These are phyloP conservation scores for Ptilodon capucinus DNA, from an alignment of 2,888 invertebrate genomes.

Conservation along the genomic window DNA sequence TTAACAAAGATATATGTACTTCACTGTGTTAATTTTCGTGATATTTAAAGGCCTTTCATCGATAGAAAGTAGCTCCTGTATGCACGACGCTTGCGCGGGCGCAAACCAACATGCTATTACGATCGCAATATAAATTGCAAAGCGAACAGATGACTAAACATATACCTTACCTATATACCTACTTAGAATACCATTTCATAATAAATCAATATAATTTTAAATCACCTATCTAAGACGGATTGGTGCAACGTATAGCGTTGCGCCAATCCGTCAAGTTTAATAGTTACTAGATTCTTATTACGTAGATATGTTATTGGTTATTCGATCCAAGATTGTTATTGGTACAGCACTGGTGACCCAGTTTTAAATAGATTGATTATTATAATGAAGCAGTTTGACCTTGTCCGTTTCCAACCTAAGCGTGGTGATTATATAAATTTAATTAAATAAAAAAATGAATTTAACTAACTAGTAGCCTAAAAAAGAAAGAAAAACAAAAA, in stretches of 20 bases:
- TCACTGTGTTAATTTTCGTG: slow-evolving; percentile 2
- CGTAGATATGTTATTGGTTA: not conserved
- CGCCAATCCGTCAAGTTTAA: no score
- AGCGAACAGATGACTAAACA: slow-evolving; percentile 13
- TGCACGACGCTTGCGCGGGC: slow-evolving; percentile 17
- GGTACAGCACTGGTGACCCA: no score
- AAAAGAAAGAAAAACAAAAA: slow-evolving; percentile 20
- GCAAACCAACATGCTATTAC: slow-evolving; percentile 22
- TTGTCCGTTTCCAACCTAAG: not conserved
- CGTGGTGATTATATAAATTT: no score
- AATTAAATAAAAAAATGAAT: no score
- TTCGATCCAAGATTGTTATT: not conserved
- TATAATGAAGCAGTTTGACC: not conserved
- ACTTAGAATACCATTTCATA: not conserved
- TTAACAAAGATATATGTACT: no score
- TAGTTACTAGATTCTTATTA: not conserved
- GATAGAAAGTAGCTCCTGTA: slow-evolving; percentile 31
- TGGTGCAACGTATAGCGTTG: not conserved
- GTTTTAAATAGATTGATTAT: not conserved
- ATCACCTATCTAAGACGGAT: not conserved
- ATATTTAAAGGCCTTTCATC: slow-evolving; percentile 8
- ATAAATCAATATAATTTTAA: not conserved
- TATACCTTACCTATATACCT: not conserved
- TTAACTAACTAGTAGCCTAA: no score
- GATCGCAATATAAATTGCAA: slow-evolving; percentile 17